Percentiles rank a stretch among this genome's conserved stretches.
Conservation (phyloP, 2,113 vertebrate genomes). For the Boulengeromyrus knoepffleri region DNA sequence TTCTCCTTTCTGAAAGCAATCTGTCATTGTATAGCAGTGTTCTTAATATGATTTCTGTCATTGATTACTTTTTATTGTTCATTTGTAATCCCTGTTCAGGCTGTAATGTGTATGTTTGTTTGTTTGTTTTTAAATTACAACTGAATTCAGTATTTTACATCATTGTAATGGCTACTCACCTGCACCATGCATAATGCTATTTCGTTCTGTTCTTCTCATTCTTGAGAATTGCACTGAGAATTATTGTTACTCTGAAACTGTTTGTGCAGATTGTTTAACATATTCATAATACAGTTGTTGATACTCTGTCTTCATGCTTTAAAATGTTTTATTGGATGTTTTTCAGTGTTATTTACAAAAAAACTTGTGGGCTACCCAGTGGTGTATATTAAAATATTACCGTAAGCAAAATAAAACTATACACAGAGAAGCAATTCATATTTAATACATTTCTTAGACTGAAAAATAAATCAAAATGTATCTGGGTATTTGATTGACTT, state of each 20-base stretch:
- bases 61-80: constrained; percentile 29
- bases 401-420: not conserved
- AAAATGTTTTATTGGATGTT: not conserved
- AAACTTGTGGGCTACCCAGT: not conserved
- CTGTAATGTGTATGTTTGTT: not conserved
- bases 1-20: constrained; percentile 48
- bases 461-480: constrained; percentile 19
- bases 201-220: not conserved
- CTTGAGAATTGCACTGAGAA: not conserved
- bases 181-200: not conserved
- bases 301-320: not conserved
- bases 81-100: constrained; percentile 38
- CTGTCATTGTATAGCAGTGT: constrained; percentile 44
- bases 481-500: not conserved
- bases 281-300: not conserved
- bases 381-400: constrained; percentile 1
- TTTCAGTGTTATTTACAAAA: not conserved
- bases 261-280: not conserved
- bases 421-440: constrained; percentile 27
- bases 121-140: not conserved
- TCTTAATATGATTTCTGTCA: constrained; percentile 43
- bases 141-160: not conserved
- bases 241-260: not conserved
- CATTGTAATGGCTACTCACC: not conserved
- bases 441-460: constrained; percentile 29